Conservation (phyloP, 2,797 vertebrate genomes). For the Merluccius polli region DNA sequence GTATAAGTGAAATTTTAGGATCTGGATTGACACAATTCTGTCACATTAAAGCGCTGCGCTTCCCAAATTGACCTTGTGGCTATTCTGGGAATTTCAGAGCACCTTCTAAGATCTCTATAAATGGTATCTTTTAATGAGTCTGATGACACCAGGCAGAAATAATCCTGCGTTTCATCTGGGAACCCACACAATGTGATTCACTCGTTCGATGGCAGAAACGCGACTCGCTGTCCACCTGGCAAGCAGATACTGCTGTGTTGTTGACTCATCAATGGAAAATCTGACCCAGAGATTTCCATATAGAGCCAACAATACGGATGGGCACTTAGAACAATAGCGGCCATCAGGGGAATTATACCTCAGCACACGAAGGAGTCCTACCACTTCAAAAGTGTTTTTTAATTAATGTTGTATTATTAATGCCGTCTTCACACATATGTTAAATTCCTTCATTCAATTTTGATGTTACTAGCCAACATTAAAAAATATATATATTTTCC, state of each 20-base stretch:
- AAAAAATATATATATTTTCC: too few relatives aligned
- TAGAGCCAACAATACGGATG: not conserved
- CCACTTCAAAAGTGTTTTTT: not conserved
- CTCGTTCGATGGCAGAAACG: constrained; percentile 33
- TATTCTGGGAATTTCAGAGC: constrained; percentile 70
- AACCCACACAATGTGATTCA: constrained; percentile 50
- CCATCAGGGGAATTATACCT: not conserved
- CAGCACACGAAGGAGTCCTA: not conserved
- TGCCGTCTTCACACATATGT: not conserved
- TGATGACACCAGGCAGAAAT: constrained; percentile 69
- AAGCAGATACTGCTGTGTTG: not conserved
- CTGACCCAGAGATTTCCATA: not conserved
- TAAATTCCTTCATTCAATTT: not conserved
- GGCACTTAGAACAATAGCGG: not conserved
- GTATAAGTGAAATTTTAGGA: constrained; percentile 26
- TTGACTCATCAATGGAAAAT: not conserved
- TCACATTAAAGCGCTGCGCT: constrained; percentile 48
- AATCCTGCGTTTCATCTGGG: constrained; percentile 59
- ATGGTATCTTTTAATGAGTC: constrained; percentile 67
- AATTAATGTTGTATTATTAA: not conserved
- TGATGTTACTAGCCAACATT: not conserved
- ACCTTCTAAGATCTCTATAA: constrained; percentile 74
- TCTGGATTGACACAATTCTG: constrained; percentile 51
- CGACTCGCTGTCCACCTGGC: not conserved
- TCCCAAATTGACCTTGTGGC: constrained; percentile 64